Percentiles rank a stretch among this genome's conserved stretches.
These are phyloP conservation scores for Hoplostethus atlanticus DNA, from an alignment of 2,797 vertebrate genomes.

Conservation along the genomic window DNA sequence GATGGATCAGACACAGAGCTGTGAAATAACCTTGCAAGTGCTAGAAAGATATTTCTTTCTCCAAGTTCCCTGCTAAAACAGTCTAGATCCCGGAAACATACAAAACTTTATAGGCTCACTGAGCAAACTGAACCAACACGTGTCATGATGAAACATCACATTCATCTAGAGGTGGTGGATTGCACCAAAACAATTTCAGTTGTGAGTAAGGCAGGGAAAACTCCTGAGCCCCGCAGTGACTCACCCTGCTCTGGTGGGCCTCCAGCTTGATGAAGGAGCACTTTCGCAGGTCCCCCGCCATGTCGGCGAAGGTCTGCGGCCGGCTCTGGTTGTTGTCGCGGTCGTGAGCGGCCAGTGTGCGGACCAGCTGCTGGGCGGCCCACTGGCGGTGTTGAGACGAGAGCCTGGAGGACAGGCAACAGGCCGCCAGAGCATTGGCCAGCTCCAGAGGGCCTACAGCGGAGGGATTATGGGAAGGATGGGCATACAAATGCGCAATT, in stretches of 20 bases:
- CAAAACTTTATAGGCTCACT: too few species aligned
- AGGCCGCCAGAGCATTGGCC: constrained; percentile 97
- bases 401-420: constrained; percentile 96
- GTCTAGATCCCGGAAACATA: neutral
- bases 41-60: neutral
- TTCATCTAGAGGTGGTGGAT: too few species aligned
- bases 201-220: neutral
- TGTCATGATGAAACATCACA: too few species aligned
- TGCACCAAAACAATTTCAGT: neutral
- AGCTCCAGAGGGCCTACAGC: constrained; percentile 98
- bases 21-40: too few species aligned
- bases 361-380: constrained; percentile 97
- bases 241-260: constrained; percentile 96
- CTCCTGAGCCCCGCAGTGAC: constrained; percentile 23
- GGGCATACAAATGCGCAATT: constrained; percentile 93
- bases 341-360: constrained; percentile 95
- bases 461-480: constrained; percentile 93
- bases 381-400: constrained; percentile 98
- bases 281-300: constrained; percentile 96
- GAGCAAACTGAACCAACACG: too few species aligned
- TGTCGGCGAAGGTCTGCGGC: constrained; percentile 95
- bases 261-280: constrained; percentile 95
- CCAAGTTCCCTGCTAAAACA: neutral
- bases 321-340: constrained; percentile 95
- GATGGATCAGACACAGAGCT: neutral